phyloP scores from a whole-genome alignment of 2,888 invertebrate species.

The Coronaproctus castanopsis region DNA sequence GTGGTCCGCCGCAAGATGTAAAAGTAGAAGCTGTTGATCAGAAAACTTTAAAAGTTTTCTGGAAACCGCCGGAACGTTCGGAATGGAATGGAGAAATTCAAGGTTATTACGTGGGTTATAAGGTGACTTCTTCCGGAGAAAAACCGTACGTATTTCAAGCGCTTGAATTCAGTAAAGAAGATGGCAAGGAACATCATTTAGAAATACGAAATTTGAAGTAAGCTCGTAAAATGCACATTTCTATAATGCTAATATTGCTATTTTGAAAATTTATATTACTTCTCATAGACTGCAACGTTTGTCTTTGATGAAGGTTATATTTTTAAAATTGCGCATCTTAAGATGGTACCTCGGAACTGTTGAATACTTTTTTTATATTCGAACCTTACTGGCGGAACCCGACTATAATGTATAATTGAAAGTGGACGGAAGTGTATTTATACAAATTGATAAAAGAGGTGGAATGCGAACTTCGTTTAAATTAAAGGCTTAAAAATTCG shows the following conservation, averaged over 20 bases:
- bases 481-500: no score
- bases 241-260: slow-evolving; percentile 9
- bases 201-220: slow-evolving; percentile 58
- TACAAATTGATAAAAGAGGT: no score
- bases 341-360: no score
- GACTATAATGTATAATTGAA: no score
- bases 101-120: slow-evolving; percentile 79
- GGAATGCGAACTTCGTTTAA: no score
- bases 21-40: slow-evolving; percentile 73
- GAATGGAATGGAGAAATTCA: slow-evolving; percentile 84
- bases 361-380: not conserved
- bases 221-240: slow-evolving; percentile 21
- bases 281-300: no score
- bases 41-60: slow-evolving; percentile 64
- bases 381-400: not conserved
- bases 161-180: slow-evolving; percentile 75
- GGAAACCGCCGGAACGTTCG: slow-evolving; percentile 74
- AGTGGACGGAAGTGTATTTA: no score
- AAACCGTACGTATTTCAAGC: slow-evolving; percentile 78
- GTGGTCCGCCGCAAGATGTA: slow-evolving; percentile 62
- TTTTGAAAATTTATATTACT: no score
- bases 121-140: slow-evolving; percentile 52
- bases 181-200: slow-evolving; percentile 72
- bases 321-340: no score
- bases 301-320: no score